Evolutionary conservation across 2,113 vertebrate species (phyloP), one percentile per base, ranked within the genome.

Genomic region (Muscicapa adusta): DNA sequence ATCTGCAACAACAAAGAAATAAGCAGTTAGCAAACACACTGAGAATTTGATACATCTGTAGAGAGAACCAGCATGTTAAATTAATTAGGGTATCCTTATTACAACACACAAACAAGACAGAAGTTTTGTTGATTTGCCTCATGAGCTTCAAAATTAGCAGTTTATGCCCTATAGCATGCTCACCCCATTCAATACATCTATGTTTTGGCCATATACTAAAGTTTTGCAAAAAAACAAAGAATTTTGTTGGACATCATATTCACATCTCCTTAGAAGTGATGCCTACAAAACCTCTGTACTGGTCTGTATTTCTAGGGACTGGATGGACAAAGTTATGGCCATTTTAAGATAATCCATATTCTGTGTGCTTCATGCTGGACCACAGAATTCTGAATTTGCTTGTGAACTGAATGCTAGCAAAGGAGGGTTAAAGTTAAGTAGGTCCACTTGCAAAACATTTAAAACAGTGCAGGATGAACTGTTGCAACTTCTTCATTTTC

Each of bases 1-100:
- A 97, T 99, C 99, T 99, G 98, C 79, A 96, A 97, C 25, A 89
- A 97, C 85, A 98, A 97, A 97, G 71, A 84, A 79, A 97, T 85
- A 82, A 92, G 91, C 34, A 88, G 91, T 97, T 94, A 97, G 89
- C 45, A 96, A 96, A 86, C n/a, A 70, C 42, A 90, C 40, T 79
- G 47, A 91, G 34, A 85, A 96, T 47, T 79, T 84, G 85, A 91
- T 70, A 58, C 31, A 79, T 43, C 67, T 95, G 58, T 10, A 89
- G 36, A 91, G 70, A 96, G 80, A 96, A 86, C 5, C 33, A 82
- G 56, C 8, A 66, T 53, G 68, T 66, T 84, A 71, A 85, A 91
- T 62, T 63, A 18, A 83, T 81, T 62, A 24, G 8, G 87, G 33
- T n/a, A 78, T 56, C 36, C 70, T 76, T 45, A 58, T 66, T 67